Conservation (phyloP, 2,888 invertebrate species). For the Calliopum simillimum region DNA sequence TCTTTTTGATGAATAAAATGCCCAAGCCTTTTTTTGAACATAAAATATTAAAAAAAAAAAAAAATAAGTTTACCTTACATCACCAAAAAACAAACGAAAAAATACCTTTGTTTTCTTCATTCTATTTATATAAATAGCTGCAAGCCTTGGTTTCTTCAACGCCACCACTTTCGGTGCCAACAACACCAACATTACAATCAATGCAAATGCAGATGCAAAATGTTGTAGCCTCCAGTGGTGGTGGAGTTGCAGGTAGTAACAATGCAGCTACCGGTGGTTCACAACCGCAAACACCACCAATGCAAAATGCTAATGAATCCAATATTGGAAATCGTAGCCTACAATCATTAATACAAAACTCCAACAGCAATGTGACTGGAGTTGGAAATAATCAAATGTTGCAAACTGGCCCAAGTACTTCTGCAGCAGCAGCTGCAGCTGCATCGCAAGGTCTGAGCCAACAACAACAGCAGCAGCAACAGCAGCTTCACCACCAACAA, state of each 20-base stretch:
- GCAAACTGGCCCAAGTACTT: constrained; percentile 58
- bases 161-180: constrained; percentile 64
- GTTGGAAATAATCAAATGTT: constrained; percentile 47
- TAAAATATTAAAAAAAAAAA: constrained; percentile 7
- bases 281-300: constrained; percentile 46
- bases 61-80: neutral
- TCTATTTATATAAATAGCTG: constrained; percentile 56
- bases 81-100: constrained; percentile 27
- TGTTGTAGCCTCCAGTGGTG: constrained; percentile 48
- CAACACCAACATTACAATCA: constrained; percentile 64
- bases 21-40: constrained; percentile 25
- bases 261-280: constrained; percentile 32
- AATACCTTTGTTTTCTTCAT: constrained; percentile 30
- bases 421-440: constrained; percentile 61
- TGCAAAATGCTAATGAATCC: constrained; percentile 46
- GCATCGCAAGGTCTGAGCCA: constrained; percentile 42
- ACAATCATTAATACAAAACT: constrained; percentile 62
- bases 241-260: constrained; percentile 42
- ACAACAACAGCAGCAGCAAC: constrained; percentile 28
- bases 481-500: constrained; percentile 51
- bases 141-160: constrained; percentile 67
- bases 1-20: neutral
- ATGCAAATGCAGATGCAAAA: constrained; percentile 66
- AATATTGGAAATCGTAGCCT: constrained; percentile 61
- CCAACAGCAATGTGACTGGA: constrained; percentile 40